Evolutionary conservation across 2,888 invertebrate genomes (phyloP).

Genomic region (Drosophila pseudotakahashii): DNA sequence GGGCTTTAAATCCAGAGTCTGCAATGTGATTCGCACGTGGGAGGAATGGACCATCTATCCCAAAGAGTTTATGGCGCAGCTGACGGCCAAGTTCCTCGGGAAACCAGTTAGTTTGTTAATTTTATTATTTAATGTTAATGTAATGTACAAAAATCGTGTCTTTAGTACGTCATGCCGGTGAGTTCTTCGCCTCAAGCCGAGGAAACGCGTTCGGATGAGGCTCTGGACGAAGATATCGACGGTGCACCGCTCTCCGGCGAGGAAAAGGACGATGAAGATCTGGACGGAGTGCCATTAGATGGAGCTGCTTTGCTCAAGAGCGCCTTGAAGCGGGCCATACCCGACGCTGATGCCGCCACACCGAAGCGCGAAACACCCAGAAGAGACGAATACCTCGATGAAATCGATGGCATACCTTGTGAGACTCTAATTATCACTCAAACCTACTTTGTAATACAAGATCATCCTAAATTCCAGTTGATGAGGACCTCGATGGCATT

Average conservation of each 20-base stretch:
- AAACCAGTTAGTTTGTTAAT: slow-evolving; percentile 81
- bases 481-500: slow-evolving; percentile 91
- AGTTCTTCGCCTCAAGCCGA: slow-evolving; percentile 64
- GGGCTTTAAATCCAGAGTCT: slow-evolving; percentile 95
- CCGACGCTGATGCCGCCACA: slow-evolving; percentile 79
- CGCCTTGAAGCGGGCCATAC: slow-evolving; percentile 85
- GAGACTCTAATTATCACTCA: slow-evolving; percentile 54
- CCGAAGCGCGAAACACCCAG: slow-evolving; percentile 81
- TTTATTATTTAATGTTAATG: neutral
- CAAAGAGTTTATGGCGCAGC: slow-evolving; percentile 93
- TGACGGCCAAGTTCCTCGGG: slow-evolving; percentile 96
- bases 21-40: slow-evolving; percentile 97
- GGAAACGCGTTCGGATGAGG: slow-evolving; percentile 71
- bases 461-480: slow-evolving; percentile 85
- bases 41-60: slow-evolving; percentile 99
- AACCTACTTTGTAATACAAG: rapidly evolving
- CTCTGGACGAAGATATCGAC: slow-evolving; percentile 83
- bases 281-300: slow-evolving; percentile 91
- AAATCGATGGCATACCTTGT: slow-evolving; percentile 90
- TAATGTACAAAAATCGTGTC: neutral
- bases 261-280: slow-evolving; percentile 87
- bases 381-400: slow-evolving; percentile 85
- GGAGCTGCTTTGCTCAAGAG: slow-evolving; percentile 92
- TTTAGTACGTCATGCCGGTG: slow-evolving; percentile 41
- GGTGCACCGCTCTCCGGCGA: slow-evolving; percentile 85